Evolutionary conservation across 2,113 vertebrate species (phyloP).

Genomic region (Vulpes lagopus): DNA sequence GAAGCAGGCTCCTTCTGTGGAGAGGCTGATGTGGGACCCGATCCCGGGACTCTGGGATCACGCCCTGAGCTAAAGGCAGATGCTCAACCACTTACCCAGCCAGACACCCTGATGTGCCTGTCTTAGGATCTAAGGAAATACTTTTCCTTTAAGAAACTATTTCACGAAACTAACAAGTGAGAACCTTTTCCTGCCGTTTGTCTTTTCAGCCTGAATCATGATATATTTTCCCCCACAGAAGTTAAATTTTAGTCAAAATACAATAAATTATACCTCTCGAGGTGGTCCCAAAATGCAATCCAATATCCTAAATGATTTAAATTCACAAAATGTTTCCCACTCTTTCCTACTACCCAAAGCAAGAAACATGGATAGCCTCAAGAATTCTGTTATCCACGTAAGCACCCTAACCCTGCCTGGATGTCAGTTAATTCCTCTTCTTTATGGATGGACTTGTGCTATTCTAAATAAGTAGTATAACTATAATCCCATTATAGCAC

Average conservation of each 20-base stretch:
- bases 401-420: neutral
- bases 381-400: neutral
- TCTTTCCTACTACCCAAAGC: neutral
- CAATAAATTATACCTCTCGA: neutral
- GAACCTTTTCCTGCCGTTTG: neutral
- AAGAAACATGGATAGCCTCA: neutral
- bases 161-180: conserved; percentile 38
- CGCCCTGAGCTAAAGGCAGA: too few species aligned
- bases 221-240: neutral
- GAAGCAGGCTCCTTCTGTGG: too few species aligned
- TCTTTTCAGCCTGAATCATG: neutral
- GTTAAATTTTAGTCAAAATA: conserved; percentile 37
- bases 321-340: neutral
- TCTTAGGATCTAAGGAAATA: neutral
- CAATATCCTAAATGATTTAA: neutral
- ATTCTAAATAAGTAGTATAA: neutral
- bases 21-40: too few species aligned
- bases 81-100: too few species aligned
- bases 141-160: neutral
- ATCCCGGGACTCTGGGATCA: too few species aligned
- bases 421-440: neutral
- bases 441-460: neutral
- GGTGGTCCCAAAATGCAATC: neutral
- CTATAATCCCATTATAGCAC: neutral
- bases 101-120: too few species aligned